A percentile compares a stretch with the other conserved stretches of the same genome.
Evolutionary conservation across 37 sponge, comb jelly and placozoan species (phyloP).

Genomic region (Beroe ovata): DNA sequence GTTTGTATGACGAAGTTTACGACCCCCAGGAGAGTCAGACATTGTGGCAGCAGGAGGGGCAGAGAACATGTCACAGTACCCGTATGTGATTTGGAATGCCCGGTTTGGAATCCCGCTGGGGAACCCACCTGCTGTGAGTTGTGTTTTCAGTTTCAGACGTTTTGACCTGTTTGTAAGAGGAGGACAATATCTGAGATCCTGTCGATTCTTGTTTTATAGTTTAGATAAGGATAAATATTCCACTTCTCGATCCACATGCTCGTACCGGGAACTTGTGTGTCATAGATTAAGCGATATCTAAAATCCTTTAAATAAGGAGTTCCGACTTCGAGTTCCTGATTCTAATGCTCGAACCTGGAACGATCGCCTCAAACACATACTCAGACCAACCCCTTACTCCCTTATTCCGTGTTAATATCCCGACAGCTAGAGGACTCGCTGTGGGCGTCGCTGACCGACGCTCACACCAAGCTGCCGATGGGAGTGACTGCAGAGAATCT

Average conservation of each 20-base stretch:
- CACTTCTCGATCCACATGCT: no score
- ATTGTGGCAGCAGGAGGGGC: constrained; percentile 87
- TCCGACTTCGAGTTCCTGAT: no score
- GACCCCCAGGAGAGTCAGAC: constrained; percentile 74
- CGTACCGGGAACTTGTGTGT: no score
- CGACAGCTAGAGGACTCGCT: constrained; percentile 89
- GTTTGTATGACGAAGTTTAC: background rate
- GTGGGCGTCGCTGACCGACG: constrained; percentile 83
- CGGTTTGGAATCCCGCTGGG: constrained; percentile 86
- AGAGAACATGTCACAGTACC: constrained; percentile 93
- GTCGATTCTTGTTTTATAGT: no score
- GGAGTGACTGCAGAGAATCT: constrained; percentile 95
- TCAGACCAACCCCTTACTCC: background rate
- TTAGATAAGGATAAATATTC: no score
- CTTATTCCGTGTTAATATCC: background rate
- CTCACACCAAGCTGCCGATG: constrained; percentile 88
- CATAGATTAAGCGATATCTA: no score
- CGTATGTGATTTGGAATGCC: constrained; percentile 75
- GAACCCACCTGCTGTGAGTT: constrained; percentile 22
- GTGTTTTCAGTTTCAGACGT: no score
- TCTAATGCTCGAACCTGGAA: no score
- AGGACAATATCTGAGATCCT: no score
- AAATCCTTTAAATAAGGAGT: no score
- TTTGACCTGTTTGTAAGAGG: no score
- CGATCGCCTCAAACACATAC: background rate